Evolutionary conservation across 2,113 vertebrate genomes (phyloP).

Genomic region (Dipodomys spectabilis): DNA sequence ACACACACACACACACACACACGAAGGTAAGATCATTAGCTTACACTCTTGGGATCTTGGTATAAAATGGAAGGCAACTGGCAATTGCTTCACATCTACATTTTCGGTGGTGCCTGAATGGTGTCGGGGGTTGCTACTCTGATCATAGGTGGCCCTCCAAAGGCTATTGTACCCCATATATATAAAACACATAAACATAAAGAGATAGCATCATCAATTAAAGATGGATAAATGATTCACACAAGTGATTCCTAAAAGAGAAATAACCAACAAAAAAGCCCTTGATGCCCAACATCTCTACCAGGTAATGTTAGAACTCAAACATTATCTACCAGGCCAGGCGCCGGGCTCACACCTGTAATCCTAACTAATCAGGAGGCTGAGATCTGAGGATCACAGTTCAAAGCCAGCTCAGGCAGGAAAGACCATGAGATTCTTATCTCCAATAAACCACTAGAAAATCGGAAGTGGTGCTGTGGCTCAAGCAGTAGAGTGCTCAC

Average conservation of each 20-base stretch:
- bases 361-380: too few species aligned
- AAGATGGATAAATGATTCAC: not conserved
- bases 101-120: not conserved
- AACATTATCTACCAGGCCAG: too few species aligned
- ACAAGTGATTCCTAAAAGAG: not conserved
- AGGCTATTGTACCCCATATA: not conserved
- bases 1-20: too few species aligned
- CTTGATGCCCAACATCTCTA: not conserved
- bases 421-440: too few species aligned
- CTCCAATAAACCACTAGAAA: too few species aligned
- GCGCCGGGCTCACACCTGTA: too few species aligned
- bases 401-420: too few species aligned
- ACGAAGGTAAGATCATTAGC: not conserved
- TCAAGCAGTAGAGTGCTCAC: too few species aligned
- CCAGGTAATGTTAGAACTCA: too few species aligned
- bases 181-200: not conserved
- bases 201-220: not conserved
- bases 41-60: not conserved
- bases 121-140: not conserved
- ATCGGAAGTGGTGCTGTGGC: too few species aligned
- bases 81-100: not conserved
- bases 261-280: not conserved
- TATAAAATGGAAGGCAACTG: not conserved
- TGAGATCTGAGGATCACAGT: too few species aligned
- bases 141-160: not conserved